Base-by-base conservation (phyloP, 64 coral and sea anemone species). In the Hydrozoanthus tunicans region DNA sequence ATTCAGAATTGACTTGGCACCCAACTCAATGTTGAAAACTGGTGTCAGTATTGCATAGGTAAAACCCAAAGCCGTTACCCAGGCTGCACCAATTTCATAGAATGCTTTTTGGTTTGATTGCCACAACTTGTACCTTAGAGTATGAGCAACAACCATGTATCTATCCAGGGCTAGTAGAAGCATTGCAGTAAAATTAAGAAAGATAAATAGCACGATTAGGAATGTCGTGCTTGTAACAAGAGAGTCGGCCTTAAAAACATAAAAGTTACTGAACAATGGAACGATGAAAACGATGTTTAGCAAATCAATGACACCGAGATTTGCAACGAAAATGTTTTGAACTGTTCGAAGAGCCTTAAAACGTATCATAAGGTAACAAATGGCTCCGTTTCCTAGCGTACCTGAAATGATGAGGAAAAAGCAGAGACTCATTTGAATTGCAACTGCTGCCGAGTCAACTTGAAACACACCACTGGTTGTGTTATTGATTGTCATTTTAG, bases 161-260 rank as follows among this genome's bases (percentile, higher is more conserved):
- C 62, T 85, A 85, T 85, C 81, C 59, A 67, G 60, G 62, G 62
- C 81, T 67, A 85, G 62, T 66, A 85, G 59, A 67, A 85, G 62
- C 81, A 85, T 85, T 64, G 81, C 59, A 85, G 81, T 85, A 68
- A 85, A 67, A 67, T 83, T 83, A 2, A 83, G 81, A 64, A 83
- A 65, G 61, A 83, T 10, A 83, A 83, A 69, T 64, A 83, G 81
- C 59, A 83, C 60, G 58, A 62, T 65, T 0, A 83, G 81, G 81
- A 83, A 83, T 65, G 81, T 65, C 60, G 81, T 83, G 81, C 81
- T 83, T 62, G 81, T 83, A 65, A 83, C 60, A 83, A 83, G 23
- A 62, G 81, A 83, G 58, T 83, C 81, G 58, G 58, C 60, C 58
- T 83, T 83, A 65, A 62, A 83, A 65, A 83, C 60, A 65, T 83